Conservation (phyloP, 1,140 invertebrate genomes). For the Drosophila watanabei region DNA sequence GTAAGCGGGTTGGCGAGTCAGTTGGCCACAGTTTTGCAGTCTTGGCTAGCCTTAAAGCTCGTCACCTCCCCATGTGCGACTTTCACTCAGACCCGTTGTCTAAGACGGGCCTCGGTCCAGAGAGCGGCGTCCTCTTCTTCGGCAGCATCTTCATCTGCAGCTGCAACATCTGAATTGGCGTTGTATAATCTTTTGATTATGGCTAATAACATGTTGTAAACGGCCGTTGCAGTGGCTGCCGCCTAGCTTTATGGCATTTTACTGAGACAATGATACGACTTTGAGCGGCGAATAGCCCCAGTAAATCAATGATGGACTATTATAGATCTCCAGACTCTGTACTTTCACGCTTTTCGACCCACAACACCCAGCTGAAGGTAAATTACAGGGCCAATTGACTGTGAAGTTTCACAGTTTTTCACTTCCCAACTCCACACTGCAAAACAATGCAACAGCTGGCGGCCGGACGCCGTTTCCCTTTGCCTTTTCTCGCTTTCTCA, state of each 20-base stretch:
- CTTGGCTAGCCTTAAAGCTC: slow-evolving; percentile 26
- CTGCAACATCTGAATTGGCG: slow-evolving; percentile 48
- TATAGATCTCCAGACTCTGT: slow-evolving; percentile 20
- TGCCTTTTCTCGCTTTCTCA: slow-evolving; percentile 66
- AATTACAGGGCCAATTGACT: slow-evolving; percentile 60
- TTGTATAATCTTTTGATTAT: slow-evolving; percentile 68
- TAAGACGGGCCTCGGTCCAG: slow-evolving; percentile 18
- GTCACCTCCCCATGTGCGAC: slow-evolving; percentile 43
- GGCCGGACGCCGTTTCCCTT: slow-evolving; percentile 26
- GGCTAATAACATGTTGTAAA: slow-evolving; percentile 60
- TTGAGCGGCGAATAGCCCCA: slow-evolving; percentile 9
- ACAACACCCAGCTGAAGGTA: slow-evolving; percentile 13
- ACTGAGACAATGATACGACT: slow-evolving; percentile 19
- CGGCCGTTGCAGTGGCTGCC: slow-evolving; percentile 11
- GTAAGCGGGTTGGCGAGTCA: slow-evolving; percentile 70
- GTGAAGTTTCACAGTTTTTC: slow-evolving; percentile 49
- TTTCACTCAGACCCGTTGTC: slow-evolving; percentile 53
- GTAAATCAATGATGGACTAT: slow-evolving; percentile 38
- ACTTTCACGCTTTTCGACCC: slow-evolving; percentile 24
- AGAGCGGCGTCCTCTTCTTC: slow-evolving; percentile 28
- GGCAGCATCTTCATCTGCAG: slow-evolving; percentile 40
- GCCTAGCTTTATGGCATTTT: slow-evolving; percentile 42
- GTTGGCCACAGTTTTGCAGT: slow-evolving; percentile 44
- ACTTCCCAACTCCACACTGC: slow-evolving; percentile 38
- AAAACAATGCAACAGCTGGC: slow-evolving; percentile 42